Conservation (phyloP, 1,140 invertebrate genomes). For the Plutomurus gul region DNA sequence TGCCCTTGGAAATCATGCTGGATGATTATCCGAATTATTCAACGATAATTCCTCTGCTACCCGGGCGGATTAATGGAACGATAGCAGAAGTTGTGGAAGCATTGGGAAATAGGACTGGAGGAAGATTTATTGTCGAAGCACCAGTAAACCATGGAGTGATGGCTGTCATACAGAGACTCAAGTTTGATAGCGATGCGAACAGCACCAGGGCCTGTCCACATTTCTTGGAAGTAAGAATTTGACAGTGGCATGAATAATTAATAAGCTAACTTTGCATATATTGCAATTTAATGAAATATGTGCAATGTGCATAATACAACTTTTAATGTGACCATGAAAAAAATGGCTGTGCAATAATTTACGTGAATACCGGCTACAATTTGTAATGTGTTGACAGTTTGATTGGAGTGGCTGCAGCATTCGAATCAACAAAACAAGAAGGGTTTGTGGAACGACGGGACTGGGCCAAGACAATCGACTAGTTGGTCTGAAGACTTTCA, state of each 20-base stretch:
- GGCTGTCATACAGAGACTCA: constrained; percentile 12
- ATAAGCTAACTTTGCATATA: too few species aligned
- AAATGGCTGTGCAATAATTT: too few species aligned
- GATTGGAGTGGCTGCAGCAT: constrained; percentile 1
- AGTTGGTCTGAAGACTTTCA: background rate
- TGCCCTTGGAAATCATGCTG: background rate
- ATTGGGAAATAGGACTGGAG: background rate
- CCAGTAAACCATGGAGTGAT: constrained; percentile 10
- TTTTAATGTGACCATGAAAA: too few species aligned
- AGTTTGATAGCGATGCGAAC: background rate
- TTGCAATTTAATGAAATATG: too few species aligned
- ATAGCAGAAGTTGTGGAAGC: background rate
- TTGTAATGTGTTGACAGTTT: background rate
- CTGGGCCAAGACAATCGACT: background rate
- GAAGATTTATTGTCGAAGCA: background rate
- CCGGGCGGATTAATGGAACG: background rate
- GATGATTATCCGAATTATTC: background rate
- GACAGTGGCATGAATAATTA: too few species aligned
- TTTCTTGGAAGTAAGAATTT: constrained; percentile 1
- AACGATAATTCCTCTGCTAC: background rate
- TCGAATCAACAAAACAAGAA: background rate
- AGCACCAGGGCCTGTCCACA: background rate
- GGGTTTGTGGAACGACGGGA: background rate
- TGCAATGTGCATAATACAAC: too few species aligned
- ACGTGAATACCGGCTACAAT: too few species aligned